phyloP scores from a whole-genome alignment of 2,888 invertebrate genomes.

The Venusia cambrica region DNA sequence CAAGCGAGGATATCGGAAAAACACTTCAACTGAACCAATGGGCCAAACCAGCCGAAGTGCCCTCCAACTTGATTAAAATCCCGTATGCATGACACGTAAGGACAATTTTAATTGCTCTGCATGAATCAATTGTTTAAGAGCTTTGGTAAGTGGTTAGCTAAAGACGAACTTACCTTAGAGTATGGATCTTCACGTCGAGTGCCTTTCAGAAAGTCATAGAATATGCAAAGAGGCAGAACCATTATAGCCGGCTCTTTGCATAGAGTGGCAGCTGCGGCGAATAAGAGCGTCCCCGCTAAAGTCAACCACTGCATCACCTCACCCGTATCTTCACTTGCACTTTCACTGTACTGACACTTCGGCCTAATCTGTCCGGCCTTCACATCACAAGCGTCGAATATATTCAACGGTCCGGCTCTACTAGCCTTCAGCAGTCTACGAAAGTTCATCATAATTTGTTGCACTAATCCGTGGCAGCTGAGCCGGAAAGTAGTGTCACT shows the following conservation, averaged over 20 bases:
- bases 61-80: constrained; percentile 24
- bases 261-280: constrained; percentile 91
- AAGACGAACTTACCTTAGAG: constrained; percentile 82
- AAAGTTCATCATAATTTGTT: constrained; percentile 70
- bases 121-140: too few relatives aligned
- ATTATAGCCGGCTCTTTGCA: constrained; percentile 98
- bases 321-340: constrained; percentile 67
- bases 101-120: constrained; percentile 8
- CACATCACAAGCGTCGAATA: constrained; percentile 60
- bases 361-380: constrained; percentile 52
- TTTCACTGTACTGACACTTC: constrained; percentile 65
- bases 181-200: constrained; percentile 69
- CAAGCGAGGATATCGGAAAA: constrained; percentile 30
- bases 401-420: constrained; percentile 63
- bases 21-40: constrained; percentile 28
- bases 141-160: too few relatives aligned
- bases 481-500: constrained; percentile 63
- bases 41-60: constrained; percentile 23
- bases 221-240: constrained; percentile 92
- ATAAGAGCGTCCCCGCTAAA: constrained; percentile 81
- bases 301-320: constrained; percentile 78
- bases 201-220: constrained; percentile 89
- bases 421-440: constrained; percentile 64
- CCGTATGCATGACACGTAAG: constrained; percentile 15
- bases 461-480: constrained; percentile 67